A percentile compares a stretch with the other conserved stretches of the same genome.
phyloP scores from a whole-genome alignment of 2,888 invertebrate species.

The Acrocera orbiculus region DNA sequence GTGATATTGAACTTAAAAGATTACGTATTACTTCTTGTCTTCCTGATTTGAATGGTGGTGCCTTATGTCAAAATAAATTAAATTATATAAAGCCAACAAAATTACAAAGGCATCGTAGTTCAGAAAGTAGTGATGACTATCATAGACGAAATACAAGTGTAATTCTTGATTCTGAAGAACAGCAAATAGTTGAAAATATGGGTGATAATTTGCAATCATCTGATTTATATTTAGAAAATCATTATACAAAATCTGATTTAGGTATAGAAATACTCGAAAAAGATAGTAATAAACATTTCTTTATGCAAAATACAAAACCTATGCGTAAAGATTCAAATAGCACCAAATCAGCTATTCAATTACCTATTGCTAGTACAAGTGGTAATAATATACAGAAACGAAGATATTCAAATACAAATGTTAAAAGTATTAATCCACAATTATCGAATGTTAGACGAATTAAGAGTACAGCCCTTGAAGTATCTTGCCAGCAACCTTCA shows the following conservation, averaged over 20 bases:
- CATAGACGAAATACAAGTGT: conserved; percentile 4
- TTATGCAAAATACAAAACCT: conserved; percentile 23
- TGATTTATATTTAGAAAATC: conserved; percentile 28
- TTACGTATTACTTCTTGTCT: conserved; percentile 3
- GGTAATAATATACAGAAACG: conserved; percentile 20
- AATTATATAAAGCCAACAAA: conserved; percentile 24
- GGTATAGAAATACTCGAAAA: conserved; percentile 26
- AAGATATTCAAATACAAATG: conserved; percentile 32
- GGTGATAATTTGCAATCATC: conserved; percentile 15
- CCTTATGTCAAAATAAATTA: conserved; percentile 4
- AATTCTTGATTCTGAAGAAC: too few relatives aligned
- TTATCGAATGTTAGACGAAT: conserved; percentile 39
- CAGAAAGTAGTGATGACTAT: conserved; percentile 27
- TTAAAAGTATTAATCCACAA: conserved; percentile 17
- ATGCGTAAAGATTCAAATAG: conserved; percentile 43
- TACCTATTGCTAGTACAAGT: conserved; percentile 27
- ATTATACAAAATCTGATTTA: conserved; percentile 30
- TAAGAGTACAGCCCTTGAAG: conserved; percentile 52
- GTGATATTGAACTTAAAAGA: conserved; percentile 14
- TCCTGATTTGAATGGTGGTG: not conserved
- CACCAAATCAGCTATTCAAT: conserved; percentile 43
- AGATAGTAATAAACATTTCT: conserved; percentile 8
- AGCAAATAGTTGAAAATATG: conserved; percentile 23
- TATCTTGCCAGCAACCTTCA: conserved; percentile 49
- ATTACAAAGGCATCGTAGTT: conserved; percentile 29